Conservation (phyloP, 2,888 invertebrate species). For the Branchellion lobata region DNA sequence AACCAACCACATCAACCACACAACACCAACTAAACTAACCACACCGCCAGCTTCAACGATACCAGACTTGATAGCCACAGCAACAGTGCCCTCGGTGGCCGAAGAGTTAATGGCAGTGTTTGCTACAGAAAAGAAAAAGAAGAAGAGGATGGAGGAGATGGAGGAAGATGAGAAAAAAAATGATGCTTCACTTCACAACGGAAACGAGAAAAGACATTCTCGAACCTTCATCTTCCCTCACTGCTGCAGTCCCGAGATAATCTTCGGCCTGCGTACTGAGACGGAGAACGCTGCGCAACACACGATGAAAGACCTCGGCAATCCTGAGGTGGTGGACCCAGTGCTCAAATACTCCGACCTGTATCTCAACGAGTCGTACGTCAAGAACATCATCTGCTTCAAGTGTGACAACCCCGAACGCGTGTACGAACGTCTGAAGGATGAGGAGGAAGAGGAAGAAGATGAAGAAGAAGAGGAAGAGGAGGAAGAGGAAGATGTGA, state of each 20-base stretch:
- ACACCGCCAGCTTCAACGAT: constrained; percentile 7
- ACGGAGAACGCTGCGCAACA: neutral
- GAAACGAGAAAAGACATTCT: too few species aligned
- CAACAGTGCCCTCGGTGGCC: constrained; percentile 30
- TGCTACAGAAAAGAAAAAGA: constrained; percentile 31
- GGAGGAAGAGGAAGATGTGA: neutral
- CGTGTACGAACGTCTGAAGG: neutral
- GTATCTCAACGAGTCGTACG: constrained; percentile 37
- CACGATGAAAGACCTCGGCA: constrained; percentile 45
- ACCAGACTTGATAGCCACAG: constrained; percentile 39
- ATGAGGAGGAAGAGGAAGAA: neutral
- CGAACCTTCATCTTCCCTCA: constrained; percentile 18
- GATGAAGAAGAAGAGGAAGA: neutral
- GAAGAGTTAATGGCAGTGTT: constrained; percentile 35
- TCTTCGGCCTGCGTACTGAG: constrained; percentile 1
- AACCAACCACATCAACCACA: too few species aligned
- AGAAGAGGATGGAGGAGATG: neutral
- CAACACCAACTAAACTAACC: too few species aligned
- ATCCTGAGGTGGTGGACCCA: constrained; percentile 46
- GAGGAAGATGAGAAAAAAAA: too few species aligned
- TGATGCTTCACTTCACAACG: too few species aligned
- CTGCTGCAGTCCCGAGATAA: constrained; percentile 23
- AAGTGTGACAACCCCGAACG: neutral
- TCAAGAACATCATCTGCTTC: constrained; percentile 37
- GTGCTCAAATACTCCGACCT: constrained; percentile 41